Evolutionary conservation across 2,797 vertebrate species (phyloP), one percentile per base, ranked within the genome.

Genomic region (Anomalospiza imberbis): DNA sequence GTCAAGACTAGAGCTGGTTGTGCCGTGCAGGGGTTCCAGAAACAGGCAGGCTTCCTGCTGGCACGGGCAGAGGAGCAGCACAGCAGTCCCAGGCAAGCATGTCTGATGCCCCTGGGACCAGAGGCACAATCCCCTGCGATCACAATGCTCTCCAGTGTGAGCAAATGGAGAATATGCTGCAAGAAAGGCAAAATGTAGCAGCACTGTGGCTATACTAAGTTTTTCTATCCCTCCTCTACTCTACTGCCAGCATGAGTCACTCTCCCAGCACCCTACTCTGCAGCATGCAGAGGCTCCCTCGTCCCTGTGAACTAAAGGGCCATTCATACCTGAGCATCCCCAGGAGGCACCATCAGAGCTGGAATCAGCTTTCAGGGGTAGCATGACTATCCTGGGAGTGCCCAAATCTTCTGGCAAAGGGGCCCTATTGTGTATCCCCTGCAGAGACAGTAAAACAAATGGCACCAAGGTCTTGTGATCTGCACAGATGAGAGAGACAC

Each of bases 1-100:
- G 74, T 96, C 96, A 93, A 93, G 93, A 71, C 0, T 91, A 61
- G 81, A 68, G 63, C 88, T 95, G 86, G 77, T 85, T 93, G 74
- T 71, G 57, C 4, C 0, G 3, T 90, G 91, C 89, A 93, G 79
- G 53, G 74, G 57, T 55, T 95, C 83, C 93, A 96, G 88, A 74
- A 79, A 29, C 34, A 79, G 77, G 50, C 91, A 66, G 80, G 45
- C 31, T 93, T 86, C 80, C 85, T 88, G 70, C 91, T 94, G 93
- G 86, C 17, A 3, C 60, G 29, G 74, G 77, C 55, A 40, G 44
- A 88, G 77, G 60, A 55, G 34, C 66, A 72, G 51, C 88, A 70
- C 81, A 83, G 77, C 61, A 88, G 77, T 60, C 67, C 53, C 61
- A 44, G 86, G 67, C 74, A 73, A 77, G 81, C 38, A 24, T 3